phyloP scores from a whole-genome alignment of 2,888 invertebrate genomes.

The Anticlea derivata region DNA sequence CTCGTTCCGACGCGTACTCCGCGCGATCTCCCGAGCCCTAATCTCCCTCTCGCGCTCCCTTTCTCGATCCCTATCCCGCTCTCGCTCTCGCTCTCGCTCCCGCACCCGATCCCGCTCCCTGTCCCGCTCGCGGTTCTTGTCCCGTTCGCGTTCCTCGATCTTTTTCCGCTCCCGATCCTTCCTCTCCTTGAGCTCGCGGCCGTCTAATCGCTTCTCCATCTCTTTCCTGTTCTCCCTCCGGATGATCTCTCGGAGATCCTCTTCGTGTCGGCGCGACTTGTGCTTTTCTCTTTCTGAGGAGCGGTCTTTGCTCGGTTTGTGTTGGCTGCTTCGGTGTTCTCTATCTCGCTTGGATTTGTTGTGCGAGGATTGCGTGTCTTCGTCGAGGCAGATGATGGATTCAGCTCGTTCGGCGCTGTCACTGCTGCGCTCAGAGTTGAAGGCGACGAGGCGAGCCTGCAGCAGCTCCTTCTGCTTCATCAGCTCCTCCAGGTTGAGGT shows the following conservation, averaged over 20 bases:
- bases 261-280: slow-evolving; percentile 59
- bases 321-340: slow-evolving; percentile 64
- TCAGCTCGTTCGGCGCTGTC: slow-evolving; percentile 47
- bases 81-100: slow-evolving; percentile 43
- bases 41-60: slow-evolving; percentile 4
- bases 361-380: slow-evolving; percentile 63
- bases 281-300: slow-evolving; percentile 56
- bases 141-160: slow-evolving; percentile 45
- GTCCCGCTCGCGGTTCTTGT: slow-evolving; percentile 42
- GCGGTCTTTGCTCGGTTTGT: slow-evolving; percentile 64
- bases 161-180: slow-evolving; percentile 44
- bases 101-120: slow-evolving; percentile 44
- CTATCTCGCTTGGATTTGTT: slow-evolving; percentile 57
- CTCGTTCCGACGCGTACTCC: slow-evolving; percentile 4
- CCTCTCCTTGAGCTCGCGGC: slow-evolving; percentile 67
- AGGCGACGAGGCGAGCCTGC: slow-evolving; percentile 91
- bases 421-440: slow-evolving; percentile 87
- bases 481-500: slow-evolving; percentile 93
- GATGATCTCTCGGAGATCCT: slow-evolving; percentile 72
- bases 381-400: slow-evolving; percentile 53
- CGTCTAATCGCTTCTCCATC: slow-evolving; percentile 62
- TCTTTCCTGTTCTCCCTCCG: slow-evolving; percentile 63
- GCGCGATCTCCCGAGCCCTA: slow-evolving; percentile 10
- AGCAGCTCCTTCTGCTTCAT: slow-evolving; percentile 94
- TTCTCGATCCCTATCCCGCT: slow-evolving; percentile 33